Percentiles rank a stretch among this genome's conserved stretches.
Evolutionary conservation across 2,888 invertebrate species (phyloP).

Genomic region (Diploptera punctata): DNA sequence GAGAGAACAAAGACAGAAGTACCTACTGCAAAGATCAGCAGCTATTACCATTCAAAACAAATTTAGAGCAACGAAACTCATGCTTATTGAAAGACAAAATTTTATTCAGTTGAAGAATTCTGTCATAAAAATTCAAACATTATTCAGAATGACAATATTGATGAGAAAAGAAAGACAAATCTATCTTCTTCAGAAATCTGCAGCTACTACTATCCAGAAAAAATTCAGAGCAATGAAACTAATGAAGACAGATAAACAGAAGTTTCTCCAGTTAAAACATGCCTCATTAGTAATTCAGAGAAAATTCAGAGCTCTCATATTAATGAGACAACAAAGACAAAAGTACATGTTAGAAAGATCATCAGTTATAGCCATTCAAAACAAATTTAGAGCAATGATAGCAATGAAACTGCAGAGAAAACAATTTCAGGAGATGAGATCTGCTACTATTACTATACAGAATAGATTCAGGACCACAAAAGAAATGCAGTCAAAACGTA

Average conservation of each 20-base stretch:
- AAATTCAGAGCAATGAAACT: too few relatives aligned
- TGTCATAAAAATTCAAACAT: background rate
- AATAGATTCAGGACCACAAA: background rate
- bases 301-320: background rate
- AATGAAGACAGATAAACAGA: background rate
- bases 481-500: too few relatives aligned
- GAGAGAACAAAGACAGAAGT: background rate
- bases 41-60: background rate
- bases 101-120: background rate
- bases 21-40: background rate
- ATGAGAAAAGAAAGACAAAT: background rate
- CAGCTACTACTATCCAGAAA: background rate
- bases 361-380: constrained; percentile 22
- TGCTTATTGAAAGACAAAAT: background rate
- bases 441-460: too few relatives aligned
- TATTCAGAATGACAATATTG: background rate
- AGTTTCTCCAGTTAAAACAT: background rate
- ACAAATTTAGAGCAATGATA: background rate
- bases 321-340: background rate
- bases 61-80: too few relatives aligned
- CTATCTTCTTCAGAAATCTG: background rate
- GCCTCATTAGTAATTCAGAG: background rate
- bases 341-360: background rate
- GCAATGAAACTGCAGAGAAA: constrained; percentile 50
- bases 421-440: constrained; percentile 52